These are phyloP conservation scores for Scaptodrosophila lebanonensis DNA, from an alignment of 1,140 invertebrate genomes.

Conservation along the genomic window DNA sequence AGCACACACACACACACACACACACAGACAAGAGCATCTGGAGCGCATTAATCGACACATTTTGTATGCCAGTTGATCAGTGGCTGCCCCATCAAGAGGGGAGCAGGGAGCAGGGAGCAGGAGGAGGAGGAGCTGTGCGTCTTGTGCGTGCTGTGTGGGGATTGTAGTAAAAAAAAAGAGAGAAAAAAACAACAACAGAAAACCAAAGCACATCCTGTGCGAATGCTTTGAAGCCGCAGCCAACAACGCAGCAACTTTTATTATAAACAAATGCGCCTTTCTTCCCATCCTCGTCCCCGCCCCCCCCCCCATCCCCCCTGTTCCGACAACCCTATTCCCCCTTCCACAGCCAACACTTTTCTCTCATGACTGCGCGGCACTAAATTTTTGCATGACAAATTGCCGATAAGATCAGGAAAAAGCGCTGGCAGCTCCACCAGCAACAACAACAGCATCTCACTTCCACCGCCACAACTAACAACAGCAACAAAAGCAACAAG, in stretches of 20 bases:
- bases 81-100: slow-evolving; percentile 19
- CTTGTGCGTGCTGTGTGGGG: no score
- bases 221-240: slow-evolving; percentile 55
- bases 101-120: background rate
- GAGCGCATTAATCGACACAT: slow-evolving; percentile 74
- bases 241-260: slow-evolving; percentile 45
- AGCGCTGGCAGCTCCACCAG: slow-evolving; percentile 33
- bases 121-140: background rate
- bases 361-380: slow-evolving; percentile 36
- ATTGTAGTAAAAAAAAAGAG: background rate
- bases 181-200: slow-evolving; percentile 3
- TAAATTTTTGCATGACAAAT: slow-evolving; percentile 75
- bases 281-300: background rate
- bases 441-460: background rate
- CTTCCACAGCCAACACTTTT: no score
- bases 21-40: slow-evolving; percentile 67
- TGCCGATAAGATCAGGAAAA: slow-evolving; percentile 67
- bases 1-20: no score
- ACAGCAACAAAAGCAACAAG: slow-evolving; percentile 27
- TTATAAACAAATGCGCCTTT: slow-evolving; percentile 51
- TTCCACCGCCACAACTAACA: no score
- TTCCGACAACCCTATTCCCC: no score
- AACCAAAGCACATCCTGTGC: slow-evolving; percentile 59
- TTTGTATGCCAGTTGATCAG: slow-evolving; percentile 64
- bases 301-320: background rate